Evolutionary conservation across 2,888 invertebrate genomes (phyloP).

Genomic region (Hypomecis punctinalis): DNA sequence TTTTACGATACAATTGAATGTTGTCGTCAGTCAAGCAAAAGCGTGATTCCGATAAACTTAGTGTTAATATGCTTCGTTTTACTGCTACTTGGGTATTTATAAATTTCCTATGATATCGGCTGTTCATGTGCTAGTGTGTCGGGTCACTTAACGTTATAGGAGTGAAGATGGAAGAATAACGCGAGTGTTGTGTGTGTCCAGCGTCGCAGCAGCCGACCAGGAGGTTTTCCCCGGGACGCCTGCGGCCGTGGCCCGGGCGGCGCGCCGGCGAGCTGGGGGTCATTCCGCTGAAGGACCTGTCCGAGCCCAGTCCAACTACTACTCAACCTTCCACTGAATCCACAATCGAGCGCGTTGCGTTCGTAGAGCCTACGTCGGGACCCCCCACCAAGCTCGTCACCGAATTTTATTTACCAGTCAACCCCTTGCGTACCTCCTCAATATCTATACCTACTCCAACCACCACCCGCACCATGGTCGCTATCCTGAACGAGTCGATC

Average conservation of each 20-base stretch:
- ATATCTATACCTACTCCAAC: not conserved
- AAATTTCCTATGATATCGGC: no score
- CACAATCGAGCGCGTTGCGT: not conserved
- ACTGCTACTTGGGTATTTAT: no score
- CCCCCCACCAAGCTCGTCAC: constrained; percentile 10
- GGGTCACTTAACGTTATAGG: not conserved
- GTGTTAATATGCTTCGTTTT: no score
- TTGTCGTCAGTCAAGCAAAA: no score
- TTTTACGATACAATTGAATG: no score
- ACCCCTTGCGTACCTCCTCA: not conserved
- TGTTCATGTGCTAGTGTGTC: not conserved
- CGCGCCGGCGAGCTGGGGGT: constrained; percentile 9
- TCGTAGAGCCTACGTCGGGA: not conserved
- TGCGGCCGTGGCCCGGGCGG: constrained; percentile 25
- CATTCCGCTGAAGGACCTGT: constrained; percentile 7
- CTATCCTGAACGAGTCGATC: constrained; percentile 20
- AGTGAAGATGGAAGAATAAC: constrained; percentile 52
- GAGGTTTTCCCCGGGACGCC: constrained; percentile 12
- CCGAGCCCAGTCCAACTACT: not conserved
- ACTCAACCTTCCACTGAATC: not conserved
- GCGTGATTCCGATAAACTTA: no score
- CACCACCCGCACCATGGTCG: not conserved
- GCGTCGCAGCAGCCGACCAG: not conserved
- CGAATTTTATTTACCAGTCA: not conserved
- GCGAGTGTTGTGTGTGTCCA: constrained; percentile 65